Evolutionary conservation across 2,888 invertebrate species (phyloP).

Genomic region (Cremastobaeus sp.): DNA sequence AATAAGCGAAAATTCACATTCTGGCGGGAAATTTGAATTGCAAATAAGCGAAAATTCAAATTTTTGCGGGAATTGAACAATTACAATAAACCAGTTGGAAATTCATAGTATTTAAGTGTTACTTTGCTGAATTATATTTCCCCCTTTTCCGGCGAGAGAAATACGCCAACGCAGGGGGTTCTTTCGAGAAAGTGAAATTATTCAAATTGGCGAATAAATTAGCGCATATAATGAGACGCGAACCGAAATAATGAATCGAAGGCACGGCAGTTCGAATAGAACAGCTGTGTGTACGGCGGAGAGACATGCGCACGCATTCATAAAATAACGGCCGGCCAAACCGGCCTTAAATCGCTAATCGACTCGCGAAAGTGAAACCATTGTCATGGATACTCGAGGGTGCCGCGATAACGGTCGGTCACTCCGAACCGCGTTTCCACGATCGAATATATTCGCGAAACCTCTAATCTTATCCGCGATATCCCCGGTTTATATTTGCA

Average conservation of each 20-base stretch:
- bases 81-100: too few relatives aligned
- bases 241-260: conserved; percentile 26
- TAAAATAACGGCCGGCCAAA: conserved; percentile 50
- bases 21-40: too few relatives aligned
- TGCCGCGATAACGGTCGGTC: conserved; percentile 45
- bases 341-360: conserved; percentile 55
- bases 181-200: conserved; percentile 32
- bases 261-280: conserved; percentile 28
- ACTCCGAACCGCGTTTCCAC: conserved; percentile 44
- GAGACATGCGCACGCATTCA: conserved; percentile 44
- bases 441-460: conserved; percentile 40
- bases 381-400: conserved; percentile 56
- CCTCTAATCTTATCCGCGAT: conserved; percentile 50
- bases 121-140: too few relatives aligned
- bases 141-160: too few relatives aligned
- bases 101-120: too few relatives aligned
- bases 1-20: too few relatives aligned
- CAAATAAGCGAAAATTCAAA: too few relatives aligned
- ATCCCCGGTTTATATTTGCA: too few relatives aligned
- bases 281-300: conserved; percentile 33
- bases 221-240: conserved; percentile 15
- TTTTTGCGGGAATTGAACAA: too few relatives aligned
- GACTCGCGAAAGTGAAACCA: conserved; percentile 59
- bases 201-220: conserved; percentile 19
- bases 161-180: too few relatives aligned